phyloP scores from a whole-genome alignment of 2,113 vertebrate species.

The Prolemur simus region DNA sequence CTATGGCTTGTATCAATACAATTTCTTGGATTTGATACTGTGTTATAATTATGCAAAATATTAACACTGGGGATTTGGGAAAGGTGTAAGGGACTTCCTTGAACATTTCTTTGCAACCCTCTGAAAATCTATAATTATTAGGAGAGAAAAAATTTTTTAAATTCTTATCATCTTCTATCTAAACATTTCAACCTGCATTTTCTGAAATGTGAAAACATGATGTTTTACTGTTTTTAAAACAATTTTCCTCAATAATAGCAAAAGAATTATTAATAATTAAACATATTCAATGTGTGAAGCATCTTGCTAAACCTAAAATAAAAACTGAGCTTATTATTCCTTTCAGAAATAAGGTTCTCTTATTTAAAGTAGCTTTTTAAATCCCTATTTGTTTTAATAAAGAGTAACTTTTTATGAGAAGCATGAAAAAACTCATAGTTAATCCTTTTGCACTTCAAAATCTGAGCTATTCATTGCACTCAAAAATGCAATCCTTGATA shows the following conservation, averaged over 20 bases:
- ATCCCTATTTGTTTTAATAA: background rate
- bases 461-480: background rate
- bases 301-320: background rate
- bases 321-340: background rate
- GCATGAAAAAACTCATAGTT: background rate
- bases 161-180: background rate
- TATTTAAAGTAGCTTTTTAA: constrained; percentile 30
- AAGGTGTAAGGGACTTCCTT: background rate
- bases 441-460: background rate
- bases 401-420: background rate
- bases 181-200: background rate
- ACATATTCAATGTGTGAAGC: background rate
- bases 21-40: background rate
- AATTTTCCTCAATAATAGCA: background rate
- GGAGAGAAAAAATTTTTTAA: background rate
- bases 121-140: background rate
- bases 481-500: background rate
- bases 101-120: background rate
- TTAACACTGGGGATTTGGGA: background rate
- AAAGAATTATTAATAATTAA: background rate
- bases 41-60: background rate
- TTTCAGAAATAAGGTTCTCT: background rate
- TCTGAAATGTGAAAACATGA: background rate
- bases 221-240: background rate
- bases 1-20: background rate